Evolutionary conservation across 2,113 vertebrate genomes (phyloP).

Genomic region (Sylvilagus bachmani): DNA sequence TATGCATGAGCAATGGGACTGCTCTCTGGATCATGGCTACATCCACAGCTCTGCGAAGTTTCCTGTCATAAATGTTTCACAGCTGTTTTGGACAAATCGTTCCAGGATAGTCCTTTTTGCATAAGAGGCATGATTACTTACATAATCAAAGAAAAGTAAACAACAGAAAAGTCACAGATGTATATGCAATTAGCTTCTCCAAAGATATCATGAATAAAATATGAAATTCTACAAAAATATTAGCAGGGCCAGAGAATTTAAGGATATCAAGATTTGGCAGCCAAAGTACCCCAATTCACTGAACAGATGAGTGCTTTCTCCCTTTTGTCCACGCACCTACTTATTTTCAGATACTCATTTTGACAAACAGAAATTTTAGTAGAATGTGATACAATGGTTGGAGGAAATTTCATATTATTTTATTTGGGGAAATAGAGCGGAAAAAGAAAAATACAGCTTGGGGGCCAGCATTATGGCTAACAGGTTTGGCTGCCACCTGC

Average conservation of each 20-base stretch:
- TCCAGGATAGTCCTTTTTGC: neutral
- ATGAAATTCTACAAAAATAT: neutral
- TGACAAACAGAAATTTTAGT: constrained; percentile 12
- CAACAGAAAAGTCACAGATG: neutral
- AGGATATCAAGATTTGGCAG: neutral
- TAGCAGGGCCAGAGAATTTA: neutral
- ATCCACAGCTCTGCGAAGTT: neutral
- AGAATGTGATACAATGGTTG: neutral
- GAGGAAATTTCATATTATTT: neutral
- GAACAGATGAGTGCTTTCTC: neutral
- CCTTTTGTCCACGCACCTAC: neutral
- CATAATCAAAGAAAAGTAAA: neutral
- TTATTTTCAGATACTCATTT: neutral
- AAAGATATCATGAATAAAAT: neutral
- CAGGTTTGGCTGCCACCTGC: too few species aligned
- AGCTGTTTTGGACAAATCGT: constrained; percentile 2
- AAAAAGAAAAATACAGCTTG: neutral
- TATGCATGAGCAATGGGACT: neutral
- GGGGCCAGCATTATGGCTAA: too few species aligned
- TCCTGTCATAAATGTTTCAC: neutral
- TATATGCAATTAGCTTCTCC: neutral
- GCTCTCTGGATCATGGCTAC: neutral
- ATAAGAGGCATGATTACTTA: neutral
- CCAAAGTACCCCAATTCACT: neutral
- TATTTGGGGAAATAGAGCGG: constrained; percentile 15